Evolutionary conservation across 2,888 invertebrate genomes (phyloP).

Genomic region (Chrysina gloriosa): DNA sequence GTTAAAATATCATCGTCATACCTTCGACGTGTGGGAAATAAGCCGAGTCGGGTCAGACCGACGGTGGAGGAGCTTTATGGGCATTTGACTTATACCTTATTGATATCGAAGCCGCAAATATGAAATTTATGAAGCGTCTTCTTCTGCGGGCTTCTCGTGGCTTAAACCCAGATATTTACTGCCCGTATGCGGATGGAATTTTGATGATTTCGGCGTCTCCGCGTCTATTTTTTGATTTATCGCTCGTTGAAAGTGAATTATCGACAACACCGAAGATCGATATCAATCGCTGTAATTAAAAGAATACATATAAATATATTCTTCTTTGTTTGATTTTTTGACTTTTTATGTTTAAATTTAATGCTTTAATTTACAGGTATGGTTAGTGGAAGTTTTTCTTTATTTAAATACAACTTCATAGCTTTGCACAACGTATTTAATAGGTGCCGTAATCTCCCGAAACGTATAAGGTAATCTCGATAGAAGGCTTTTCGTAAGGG

Average conservation of each 20-base stretch:
- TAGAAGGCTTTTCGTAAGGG: no score
- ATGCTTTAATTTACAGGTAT: no score
- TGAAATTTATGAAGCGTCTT: constrained; percentile 45
- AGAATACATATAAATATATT: no score
- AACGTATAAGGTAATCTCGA: not conserved
- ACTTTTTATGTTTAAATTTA: no score
- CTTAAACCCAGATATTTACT: constrained; percentile 29
- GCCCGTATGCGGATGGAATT: constrained; percentile 25
- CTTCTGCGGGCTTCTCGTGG: not conserved
- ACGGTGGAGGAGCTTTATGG: constrained; percentile 57
- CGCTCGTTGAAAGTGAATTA: not conserved
- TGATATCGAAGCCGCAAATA: constrained; percentile 55
- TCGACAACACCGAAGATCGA: not conserved
- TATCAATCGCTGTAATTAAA: not conserved
- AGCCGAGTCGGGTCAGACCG: constrained; percentile 60
- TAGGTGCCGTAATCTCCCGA: not conserved
- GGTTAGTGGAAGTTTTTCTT: not conserved
- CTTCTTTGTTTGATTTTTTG: no score
- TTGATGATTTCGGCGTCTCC: constrained; percentile 19
- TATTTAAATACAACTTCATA: not conserved
- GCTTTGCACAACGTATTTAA: not conserved
- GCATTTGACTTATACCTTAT: constrained; percentile 60
- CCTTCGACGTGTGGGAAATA: constrained; percentile 47
- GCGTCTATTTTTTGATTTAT: constrained; percentile 1
- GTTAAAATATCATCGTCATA: constrained; percentile 61